A percentile compares a stretch with the other conserved stretches of the same genome.
phyloP scores from a whole-genome alignment of 2,888 invertebrate genomes.

The Nephrotoma flavescens region DNA sequence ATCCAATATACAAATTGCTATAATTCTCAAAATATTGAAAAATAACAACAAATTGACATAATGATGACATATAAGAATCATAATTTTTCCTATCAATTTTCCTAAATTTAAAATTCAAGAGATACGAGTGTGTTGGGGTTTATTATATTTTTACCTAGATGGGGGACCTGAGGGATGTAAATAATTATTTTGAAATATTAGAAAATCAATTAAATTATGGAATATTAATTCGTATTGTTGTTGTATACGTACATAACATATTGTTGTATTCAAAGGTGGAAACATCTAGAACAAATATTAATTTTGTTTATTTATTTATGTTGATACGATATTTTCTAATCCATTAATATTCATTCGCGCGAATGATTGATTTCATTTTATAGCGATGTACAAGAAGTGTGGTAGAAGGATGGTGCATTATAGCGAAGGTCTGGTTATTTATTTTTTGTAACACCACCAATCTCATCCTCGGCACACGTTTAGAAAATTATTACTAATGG shows the following conservation, averaged over 20 bases:
- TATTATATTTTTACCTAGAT: not conserved
- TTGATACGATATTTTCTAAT: not conserved
- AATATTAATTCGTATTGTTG: not conserved
- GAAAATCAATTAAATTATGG: not conserved
- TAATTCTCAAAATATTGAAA: not conserved
- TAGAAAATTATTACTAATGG: not conserved
- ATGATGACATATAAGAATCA: not conserved
- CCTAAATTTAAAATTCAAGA: not conserved
- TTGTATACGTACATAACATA: not conserved
- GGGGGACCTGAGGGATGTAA: not conserved
- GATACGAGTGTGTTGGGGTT: not conserved
- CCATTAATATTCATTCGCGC: not conserved
- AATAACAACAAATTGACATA: not conserved
- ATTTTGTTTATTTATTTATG: not conserved
- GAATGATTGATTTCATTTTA: not conserved
- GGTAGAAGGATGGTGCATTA: not conserved
- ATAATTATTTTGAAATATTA: not conserved
- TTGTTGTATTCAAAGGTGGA: not conserved
- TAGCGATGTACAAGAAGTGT: not conserved
- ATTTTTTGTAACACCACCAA: not conserved
- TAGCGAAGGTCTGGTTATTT: not conserved
- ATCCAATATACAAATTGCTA: not conserved
- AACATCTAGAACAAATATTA: not conserved
- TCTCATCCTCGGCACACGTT: not conserved
- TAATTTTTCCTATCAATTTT: not conserved